phyloP scores from a whole-genome alignment of 2,797 vertebrate genomes.

The Numenius phaeopus region DNA sequence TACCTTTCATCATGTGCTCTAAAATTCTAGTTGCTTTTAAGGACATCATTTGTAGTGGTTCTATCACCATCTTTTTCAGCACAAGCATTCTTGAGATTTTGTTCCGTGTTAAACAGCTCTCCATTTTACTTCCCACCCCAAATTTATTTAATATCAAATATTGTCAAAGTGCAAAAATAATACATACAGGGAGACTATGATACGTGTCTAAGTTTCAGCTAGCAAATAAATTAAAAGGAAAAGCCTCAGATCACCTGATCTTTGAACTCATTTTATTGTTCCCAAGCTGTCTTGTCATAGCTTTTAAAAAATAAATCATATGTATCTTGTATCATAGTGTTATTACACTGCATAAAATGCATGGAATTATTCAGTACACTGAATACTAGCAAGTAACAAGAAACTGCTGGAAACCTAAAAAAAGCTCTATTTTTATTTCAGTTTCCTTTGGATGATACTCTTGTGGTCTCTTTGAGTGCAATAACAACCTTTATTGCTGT shows the following conservation, averaged over 20 bases:
- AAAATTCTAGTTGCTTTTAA: background rate
- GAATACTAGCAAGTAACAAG: constrained; percentile 14
- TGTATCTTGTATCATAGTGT: background rate
- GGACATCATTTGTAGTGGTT: background rate
- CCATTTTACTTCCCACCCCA: background rate
- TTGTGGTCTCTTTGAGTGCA: background rate
- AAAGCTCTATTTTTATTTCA: background rate
- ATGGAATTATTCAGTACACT: background rate
- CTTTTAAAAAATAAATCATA: constrained; percentile 17
- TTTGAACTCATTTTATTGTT: constrained; percentile 59
- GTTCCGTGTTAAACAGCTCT: background rate
- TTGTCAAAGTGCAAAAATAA: background rate
- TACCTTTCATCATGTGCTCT: background rate
- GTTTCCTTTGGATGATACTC: background rate
- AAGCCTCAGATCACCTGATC: background rate
- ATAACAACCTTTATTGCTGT: background rate
- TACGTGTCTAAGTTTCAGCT: background rate
- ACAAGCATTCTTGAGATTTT: background rate
- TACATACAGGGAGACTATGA: background rate
- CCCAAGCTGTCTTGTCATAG: background rate
- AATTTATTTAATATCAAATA: background rate
- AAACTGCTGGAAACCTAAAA: background rate
- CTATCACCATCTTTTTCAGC: background rate
- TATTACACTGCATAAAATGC: constrained; percentile 37
- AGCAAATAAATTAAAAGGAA: constrained; percentile 38